A percentile compares a stretch with the other conserved stretches of the same genome.
These are phyloP conservation scores for Alectura lathami DNA, from an alignment of 2,113 vertebrate genomes.

Conservation along the genomic window DNA sequence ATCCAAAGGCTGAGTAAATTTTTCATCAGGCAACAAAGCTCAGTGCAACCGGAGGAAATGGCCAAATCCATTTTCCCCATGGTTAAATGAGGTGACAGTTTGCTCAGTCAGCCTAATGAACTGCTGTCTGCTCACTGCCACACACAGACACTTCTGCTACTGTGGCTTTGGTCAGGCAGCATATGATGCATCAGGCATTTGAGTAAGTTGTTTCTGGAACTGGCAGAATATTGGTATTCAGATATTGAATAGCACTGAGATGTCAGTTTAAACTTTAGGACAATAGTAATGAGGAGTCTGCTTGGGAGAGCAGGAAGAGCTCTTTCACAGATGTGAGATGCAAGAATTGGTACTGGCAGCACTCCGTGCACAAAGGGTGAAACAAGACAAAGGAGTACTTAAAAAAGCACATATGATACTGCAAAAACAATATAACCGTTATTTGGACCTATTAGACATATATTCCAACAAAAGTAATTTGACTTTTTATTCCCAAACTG, in stretches of 20 bases:
- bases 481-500: conserved; percentile 33
- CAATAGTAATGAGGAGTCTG: neutral
- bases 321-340: neutral
- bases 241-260: neutral
- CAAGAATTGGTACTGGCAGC: neutral
- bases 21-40: neutral
- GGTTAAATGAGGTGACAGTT: neutral
- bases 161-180: neutral
- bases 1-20: neutral
- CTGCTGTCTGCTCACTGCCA: neutral
- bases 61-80: neutral
- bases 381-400: neutral
- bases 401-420: neutral
- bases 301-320: neutral
- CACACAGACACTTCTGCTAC: neutral
- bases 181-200: neutral
- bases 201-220: neutral
- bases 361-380: neutral
- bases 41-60: neutral
- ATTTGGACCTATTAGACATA: conserved; percentile 17
- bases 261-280: neutral
- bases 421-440: conserved; percentile 5
- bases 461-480: conserved; percentile 19
- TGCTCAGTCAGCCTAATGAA: neutral
- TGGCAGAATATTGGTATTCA: neutral